phyloP scores from a whole-genome alignment of 2,113 vertebrate genomes.

The Tychaedon coryphoeus region DNA sequence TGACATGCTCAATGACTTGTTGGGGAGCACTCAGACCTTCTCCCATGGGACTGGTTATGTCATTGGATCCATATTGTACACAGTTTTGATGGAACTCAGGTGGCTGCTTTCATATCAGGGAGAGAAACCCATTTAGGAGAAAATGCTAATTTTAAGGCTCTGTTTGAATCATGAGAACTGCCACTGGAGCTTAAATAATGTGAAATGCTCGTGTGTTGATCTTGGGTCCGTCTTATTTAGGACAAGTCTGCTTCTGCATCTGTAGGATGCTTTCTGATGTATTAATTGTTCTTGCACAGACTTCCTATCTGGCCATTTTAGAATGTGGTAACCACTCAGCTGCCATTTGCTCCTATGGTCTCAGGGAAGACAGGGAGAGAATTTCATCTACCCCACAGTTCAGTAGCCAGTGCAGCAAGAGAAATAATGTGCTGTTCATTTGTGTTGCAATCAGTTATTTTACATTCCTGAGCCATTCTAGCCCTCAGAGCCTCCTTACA shows the following conservation, averaged over 20 bases:
- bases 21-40: not conserved
- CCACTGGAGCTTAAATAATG: not conserved
- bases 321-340: not conserved
- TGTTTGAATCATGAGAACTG: not conserved
- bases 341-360: not conserved
- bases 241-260: not conserved
- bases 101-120: not conserved
- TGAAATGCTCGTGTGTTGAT: not conserved
- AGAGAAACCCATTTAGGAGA: not conserved
- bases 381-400: not conserved
- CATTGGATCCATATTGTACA: rapidly evolving
- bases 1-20: not conserved
- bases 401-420: not conserved
- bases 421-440: not conserved
- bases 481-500: not conserved
- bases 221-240: not conserved
- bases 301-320: not conserved
- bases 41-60: not conserved
- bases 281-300: not conserved
- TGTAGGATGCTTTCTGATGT: not conserved
- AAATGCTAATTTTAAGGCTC: not conserved
- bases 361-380: not conserved
- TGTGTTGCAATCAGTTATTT: not conserved
- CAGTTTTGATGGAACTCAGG: not conserved
- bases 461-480: not conserved